Base-by-base conservation (phyloP, 2,888 invertebrate species). In the Andrena bucephala region DNA sequence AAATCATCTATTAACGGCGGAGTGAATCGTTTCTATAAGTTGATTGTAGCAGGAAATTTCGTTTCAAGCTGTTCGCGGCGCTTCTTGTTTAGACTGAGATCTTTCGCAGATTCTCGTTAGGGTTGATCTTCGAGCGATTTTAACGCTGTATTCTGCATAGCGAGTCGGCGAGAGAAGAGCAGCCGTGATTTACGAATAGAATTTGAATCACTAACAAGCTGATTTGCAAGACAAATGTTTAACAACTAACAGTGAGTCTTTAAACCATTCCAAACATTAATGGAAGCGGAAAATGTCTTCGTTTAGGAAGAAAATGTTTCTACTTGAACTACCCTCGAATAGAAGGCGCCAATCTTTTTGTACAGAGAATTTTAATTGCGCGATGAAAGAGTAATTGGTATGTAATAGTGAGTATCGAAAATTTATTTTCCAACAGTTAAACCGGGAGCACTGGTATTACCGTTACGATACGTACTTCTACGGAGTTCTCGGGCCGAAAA, bases 141-240 rank as follows among this genome's bases (percentile, higher is more conserved):
- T 5, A 57, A 57, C 33, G 24, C 1, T 0, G 8, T 13, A 7
- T n/a, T 33, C 33, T 27, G 20, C 50, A 27, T 24, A 13, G n/a
- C 60, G 27, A 29, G 10, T 27, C 0, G 29, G 7, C 29, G 31
- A 57, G 13, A 48, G 60, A 16, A 16, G n/a, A n/a, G 8, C 10
- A 29, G 33, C 27, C 3, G n/a, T 31, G 42, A 72, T 52, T 71
- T 78, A 60, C 60, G 71, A 80, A 80, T 66, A 16, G 78, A 78
- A 80, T 80, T 72, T 80, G 71, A 80, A 78, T 80, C 42, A 6
- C 71, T 24, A 78, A 71, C 57, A 52, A 78, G 59, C 31, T 60
- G 52, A 80, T 80, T 80, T 80, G 71, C 78, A 80, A 80, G 78
- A 78, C 71, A 78, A 80, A 71, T 42, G 60, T 71, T 78, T 66